These are phyloP conservation scores for Microchrysa polita DNA, from an alignment of 2,888 invertebrate genomes.

Conservation along the genomic window DNA sequence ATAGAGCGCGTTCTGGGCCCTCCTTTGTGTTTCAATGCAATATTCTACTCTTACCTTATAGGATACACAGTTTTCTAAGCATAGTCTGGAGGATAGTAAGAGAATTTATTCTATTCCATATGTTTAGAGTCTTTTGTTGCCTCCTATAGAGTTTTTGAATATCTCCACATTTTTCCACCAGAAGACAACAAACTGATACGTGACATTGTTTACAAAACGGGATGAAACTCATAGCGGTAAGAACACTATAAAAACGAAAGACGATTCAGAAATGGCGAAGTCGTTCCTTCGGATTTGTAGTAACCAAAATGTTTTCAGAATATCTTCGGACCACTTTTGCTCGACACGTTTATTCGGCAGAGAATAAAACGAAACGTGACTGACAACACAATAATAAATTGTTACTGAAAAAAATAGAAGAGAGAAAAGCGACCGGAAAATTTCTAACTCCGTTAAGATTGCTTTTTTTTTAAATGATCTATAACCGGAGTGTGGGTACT, in stretches of 20 bases:
- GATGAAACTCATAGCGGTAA: too few relatives aligned
- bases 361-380: conserved; percentile 33
- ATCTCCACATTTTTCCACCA: conserved; percentile 8
- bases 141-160: too few relatives aligned
- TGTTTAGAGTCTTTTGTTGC: not conserved
- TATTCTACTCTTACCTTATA: too few relatives aligned
- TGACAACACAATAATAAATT: conserved; percentile 14
- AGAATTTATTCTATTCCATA: conserved; percentile 33
- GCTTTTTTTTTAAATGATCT: too few relatives aligned
- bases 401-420: too few relatives aligned
- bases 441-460: too few relatives aligned
- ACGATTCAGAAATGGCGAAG: not conserved
- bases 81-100: conserved; percentile 19
- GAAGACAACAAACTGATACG: conserved; percentile 25
- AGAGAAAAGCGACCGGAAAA: too few relatives aligned
- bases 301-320: conserved; percentile 21
- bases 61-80: not conserved
- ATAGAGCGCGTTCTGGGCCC: not conserved
- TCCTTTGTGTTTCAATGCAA: not conserved
- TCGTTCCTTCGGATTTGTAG: not conserved
- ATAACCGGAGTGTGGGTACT: too few relatives aligned
- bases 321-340: conserved; percentile 23
- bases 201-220: conserved; percentile 34
- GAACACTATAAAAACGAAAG: conserved; percentile 16
- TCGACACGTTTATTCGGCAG: conserved; percentile 31